These are phyloP conservation scores for Tricholaema leucomelas DNA, from an alignment of 2,113 vertebrate species.

Conservation along the genomic window DNA sequence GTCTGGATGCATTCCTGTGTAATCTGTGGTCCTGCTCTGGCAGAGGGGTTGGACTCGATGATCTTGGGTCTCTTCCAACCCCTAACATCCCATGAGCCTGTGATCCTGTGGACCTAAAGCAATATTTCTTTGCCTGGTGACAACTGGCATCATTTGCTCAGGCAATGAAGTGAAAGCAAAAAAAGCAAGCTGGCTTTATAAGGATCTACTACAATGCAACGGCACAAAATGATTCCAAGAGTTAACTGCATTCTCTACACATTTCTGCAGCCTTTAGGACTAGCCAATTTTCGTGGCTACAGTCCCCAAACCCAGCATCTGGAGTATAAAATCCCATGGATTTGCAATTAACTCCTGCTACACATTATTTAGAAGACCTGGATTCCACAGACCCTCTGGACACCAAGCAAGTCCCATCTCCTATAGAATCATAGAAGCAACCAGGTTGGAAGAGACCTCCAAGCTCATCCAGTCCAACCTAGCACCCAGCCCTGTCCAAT, in stretches of 20 bases:
- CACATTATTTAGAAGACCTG: conserved; percentile 23
- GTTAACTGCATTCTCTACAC: neutral
- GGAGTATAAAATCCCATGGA: conserved; percentile 29
- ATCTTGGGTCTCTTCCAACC: too few species aligned
- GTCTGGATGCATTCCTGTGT: too few species aligned
- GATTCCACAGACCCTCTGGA: conserved; percentile 47
- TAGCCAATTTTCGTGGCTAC: conserved; percentile 24
- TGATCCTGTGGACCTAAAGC: too few species aligned
- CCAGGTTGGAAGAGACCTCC: too few species aligned
- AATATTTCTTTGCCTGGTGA: neutral
- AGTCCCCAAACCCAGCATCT: conserved; percentile 4
- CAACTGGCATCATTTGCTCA: neutral
- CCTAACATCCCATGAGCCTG: too few species aligned
- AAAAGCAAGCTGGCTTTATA: neutral
- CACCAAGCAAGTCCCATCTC: conserved; percentile 31
- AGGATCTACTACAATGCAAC: neutral
- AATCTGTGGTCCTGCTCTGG: too few species aligned
- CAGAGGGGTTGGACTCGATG: too few species aligned
- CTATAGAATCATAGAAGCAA: too few species aligned
- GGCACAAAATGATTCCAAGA: neutral
- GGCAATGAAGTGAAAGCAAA: neutral
- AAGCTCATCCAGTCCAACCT: too few species aligned
- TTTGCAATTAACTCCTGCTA: conserved; percentile 50
- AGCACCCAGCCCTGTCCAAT: too few species aligned
- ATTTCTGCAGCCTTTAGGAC: conserved; percentile 39